Evolutionary conservation across 2,888 invertebrate species (phyloP).

Genomic region (Drosophila acutilabella): DNA sequence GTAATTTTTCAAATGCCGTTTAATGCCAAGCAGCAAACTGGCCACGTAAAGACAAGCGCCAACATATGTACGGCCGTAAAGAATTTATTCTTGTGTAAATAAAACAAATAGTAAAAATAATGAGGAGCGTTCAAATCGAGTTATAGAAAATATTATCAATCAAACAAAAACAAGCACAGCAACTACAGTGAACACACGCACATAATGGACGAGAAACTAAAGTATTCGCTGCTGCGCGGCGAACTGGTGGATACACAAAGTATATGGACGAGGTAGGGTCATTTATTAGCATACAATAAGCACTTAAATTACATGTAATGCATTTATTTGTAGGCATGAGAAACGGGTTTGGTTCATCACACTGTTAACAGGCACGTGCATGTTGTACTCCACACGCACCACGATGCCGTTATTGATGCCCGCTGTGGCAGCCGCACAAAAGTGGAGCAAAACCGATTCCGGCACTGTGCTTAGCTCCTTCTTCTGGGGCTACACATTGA

Average conservation of each 20-base stretch:
- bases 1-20: constrained; percentile 33
- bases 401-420: constrained; percentile 89
- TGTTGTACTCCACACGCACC: constrained; percentile 89
- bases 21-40: constrained; percentile 48
- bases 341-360: constrained; percentile 87
- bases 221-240: constrained; percentile 84
- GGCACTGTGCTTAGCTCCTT: constrained; percentile 90
- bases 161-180: constrained; percentile 12
- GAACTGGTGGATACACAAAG: constrained; percentile 84
- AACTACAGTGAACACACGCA: constrained; percentile 17
- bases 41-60: constrained; percentile 61
- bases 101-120: constrained; percentile 33
- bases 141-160: constrained; percentile 25
- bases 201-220: constrained; percentile 83
- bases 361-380: constrained; percentile 88
- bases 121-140: constrained; percentile 34
- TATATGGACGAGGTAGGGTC: constrained; percentile 83
- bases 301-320: not conserved
- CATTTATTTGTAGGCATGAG: constrained; percentile 84
- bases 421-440: constrained; percentile 87
- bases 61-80: constrained; percentile 30
- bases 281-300: not conserved
- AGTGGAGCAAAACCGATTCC: constrained; percentile 89
- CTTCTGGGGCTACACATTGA: constrained; percentile 91
- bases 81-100: constrained; percentile 24